These are phyloP conservation scores for Phalacrocorax pelagicus DNA, from an alignment of 2,113 vertebrate genomes.

Conservation along the genomic window DNA sequence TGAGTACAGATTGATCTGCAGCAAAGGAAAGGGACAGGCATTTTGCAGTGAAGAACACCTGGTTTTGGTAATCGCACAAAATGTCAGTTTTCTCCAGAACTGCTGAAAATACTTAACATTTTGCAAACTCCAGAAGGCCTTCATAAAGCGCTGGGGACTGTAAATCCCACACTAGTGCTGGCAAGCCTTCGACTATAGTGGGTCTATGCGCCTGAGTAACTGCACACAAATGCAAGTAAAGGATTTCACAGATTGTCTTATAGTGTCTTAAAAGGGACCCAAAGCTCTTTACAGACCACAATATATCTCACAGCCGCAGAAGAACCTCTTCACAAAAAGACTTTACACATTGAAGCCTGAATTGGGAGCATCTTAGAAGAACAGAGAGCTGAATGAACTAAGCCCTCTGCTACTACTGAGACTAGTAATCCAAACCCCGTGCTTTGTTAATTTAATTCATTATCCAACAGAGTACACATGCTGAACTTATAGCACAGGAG, in stretches of 20 bases:
- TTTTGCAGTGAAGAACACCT: neutral
- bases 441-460: neutral
- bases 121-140: neutral
- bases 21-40: neutral
- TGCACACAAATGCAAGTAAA: neutral
- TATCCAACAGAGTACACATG: neutral
- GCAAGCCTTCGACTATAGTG: neutral
- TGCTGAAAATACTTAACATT: neutral
- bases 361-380: neutral
- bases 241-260: neutral
- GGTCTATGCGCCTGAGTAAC: rapidly evolving
- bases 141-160: neutral
- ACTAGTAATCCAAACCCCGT: neutral
- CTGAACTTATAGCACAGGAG: neutral
- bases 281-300: neutral
- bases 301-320: neutral
- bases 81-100: neutral
- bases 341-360: neutral
- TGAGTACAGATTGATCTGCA: neutral
- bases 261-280: neutral
- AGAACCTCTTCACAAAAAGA: neutral
- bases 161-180: neutral
- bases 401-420: neutral
- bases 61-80: neutral
- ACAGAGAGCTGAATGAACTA: neutral